Base-by-base conservation (phyloP, 2,797 vertebrate species). In the Dermochelys coriacea region DNA sequence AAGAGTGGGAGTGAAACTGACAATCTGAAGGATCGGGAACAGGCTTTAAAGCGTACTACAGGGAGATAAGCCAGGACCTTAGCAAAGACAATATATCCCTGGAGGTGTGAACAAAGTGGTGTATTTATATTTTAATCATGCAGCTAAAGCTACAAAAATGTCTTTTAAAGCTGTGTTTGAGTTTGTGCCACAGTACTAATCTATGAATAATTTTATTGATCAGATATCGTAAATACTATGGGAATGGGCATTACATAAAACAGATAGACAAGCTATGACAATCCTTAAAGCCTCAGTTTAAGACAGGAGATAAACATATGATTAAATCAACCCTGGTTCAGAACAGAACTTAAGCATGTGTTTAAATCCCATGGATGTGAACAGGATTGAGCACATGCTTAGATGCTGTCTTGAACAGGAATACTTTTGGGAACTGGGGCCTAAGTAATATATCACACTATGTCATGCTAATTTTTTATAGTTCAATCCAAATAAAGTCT, bases 391-490 rank as follows among this genome's bases (percentile, higher is more conserved):
- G 68, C 4, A 90, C 91, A 89, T 12, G 29, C 12, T 80, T 78
- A 59, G 57, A 59, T 59, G 29, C 29, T 12, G 4, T 54, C 29
- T 81, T 82, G 51, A 91, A 79, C 2, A 79, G 68, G 91, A 89
- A 91, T 12, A 61, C 21, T 88, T 85, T 89, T 31, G 55, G 88
- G 18, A 59, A 92, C 82, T 89, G 82, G 75, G 61, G 90, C 54
- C 0, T 51, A n/a, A 82, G 49, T 49, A 25, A 1, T 23, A 74
- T 49, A 52, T 49, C 12, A 50, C 6, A 2, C 0, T 5, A 3
- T 1, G 9, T 11, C 2, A 59, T 2, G 2, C 6, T 15, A 31
- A 59, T 78, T 85, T 80, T 41, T 2, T 68, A 83, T 41, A n/a
- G 31, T 50, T 93, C 27, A 29, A 2, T 91, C 92, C 27, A 87